Percentiles rank a stretch among this genome's conserved stretches.
These are phyloP conservation scores for Eulemur rufifrons DNA, from an alignment of 2,113 vertebrate genomes.

Conservation along the genomic window DNA sequence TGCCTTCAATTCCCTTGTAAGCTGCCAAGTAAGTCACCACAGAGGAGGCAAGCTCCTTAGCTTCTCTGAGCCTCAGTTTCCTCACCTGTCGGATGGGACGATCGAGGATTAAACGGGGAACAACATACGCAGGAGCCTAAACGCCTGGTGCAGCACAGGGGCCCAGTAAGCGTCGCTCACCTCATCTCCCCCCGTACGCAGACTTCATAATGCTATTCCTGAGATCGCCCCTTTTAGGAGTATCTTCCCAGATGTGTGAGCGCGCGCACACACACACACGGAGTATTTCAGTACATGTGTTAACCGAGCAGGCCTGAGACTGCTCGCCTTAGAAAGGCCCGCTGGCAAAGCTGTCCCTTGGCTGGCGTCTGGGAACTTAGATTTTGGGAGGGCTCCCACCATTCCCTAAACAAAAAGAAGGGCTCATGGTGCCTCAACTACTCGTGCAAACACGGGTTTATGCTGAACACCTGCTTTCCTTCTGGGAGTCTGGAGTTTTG, in stretches of 20 bases:
- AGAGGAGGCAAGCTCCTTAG: background rate
- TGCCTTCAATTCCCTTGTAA: background rate
- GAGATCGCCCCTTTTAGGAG: background rate
- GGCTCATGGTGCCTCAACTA: background rate
- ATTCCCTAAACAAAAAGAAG: background rate
- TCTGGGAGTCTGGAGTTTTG: background rate
- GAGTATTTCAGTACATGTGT: background rate
- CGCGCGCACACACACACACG: background rate
- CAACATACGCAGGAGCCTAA: accelerated
- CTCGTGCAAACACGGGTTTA: background rate
- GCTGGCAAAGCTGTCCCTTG: background rate
- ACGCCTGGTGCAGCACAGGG: background rate
- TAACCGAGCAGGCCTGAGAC: background rate
- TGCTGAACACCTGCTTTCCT: background rate
- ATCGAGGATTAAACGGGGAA: background rate
- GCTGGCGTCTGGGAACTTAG: background rate
- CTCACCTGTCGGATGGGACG: background rate
- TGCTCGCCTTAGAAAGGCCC: background rate
- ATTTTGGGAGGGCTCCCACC: background rate
- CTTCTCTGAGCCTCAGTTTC: background rate
- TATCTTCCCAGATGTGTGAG: background rate
- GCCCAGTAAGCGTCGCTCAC: accelerated
- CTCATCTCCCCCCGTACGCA: accelerated
- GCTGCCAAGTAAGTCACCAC: background rate
- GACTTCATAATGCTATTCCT: background rate